Evolutionary conservation across 2,113 vertebrate species (phyloP).

Genomic region (Ranitomeya variabilis): DNA sequence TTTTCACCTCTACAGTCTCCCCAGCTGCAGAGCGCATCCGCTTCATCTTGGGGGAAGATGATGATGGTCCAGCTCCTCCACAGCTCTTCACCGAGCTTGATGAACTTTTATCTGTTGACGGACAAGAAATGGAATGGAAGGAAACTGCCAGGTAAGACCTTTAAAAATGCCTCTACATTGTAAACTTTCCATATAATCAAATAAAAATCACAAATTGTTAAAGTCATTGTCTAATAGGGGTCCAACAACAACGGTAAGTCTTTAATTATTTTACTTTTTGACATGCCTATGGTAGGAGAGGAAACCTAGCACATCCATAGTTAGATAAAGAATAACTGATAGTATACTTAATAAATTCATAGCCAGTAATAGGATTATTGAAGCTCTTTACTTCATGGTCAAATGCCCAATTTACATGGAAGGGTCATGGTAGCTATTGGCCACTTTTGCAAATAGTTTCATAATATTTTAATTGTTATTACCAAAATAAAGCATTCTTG

Average conservation of each 20-base stretch:
- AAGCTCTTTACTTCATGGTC: not conserved
- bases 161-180: not conserved
- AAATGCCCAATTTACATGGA: not conserved
- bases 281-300: not conserved
- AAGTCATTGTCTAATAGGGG: not conserved
- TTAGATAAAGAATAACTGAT: not conserved
- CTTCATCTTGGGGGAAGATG: conserved; percentile 95
- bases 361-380: not conserved
- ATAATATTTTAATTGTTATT: not conserved
- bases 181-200: not conserved
- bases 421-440: not conserved
- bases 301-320: too few species aligned
- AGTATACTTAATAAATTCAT: not conserved
- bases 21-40: conserved; percentile 94
- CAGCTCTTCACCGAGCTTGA: conserved; percentile 98
- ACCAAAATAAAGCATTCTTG: not conserved
- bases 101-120: conserved; percentile 90
- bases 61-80: conserved; percentile 89
- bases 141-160: conserved; percentile 91
- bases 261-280: not conserved
- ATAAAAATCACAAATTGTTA: not conserved
- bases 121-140: conserved; percentile 99
- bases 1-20: conserved; percentile 93
- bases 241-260: not conserved
- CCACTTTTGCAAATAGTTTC: not conserved